phyloP scores from a whole-genome alignment of 2,113 vertebrate genomes.

The Chaetodon trifascialis region DNA sequence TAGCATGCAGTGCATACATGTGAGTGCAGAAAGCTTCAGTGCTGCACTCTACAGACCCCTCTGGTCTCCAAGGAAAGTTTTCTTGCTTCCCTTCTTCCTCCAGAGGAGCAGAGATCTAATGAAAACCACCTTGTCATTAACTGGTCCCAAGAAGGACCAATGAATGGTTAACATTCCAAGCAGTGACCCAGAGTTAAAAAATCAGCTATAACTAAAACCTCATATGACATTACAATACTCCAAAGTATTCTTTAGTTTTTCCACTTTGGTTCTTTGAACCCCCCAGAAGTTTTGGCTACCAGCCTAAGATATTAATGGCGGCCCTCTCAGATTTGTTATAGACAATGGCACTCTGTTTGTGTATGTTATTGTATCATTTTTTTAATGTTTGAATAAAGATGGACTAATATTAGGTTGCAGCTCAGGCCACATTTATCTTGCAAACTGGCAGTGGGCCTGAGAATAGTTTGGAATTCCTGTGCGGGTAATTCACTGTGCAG shows the following conservation, averaged over 20 bases:
- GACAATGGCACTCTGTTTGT: slow-evolving; percentile 65
- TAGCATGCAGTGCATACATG: slow-evolving; percentile 48
- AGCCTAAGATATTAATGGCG: slow-evolving; percentile 61
- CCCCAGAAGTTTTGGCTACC: slow-evolving; percentile 39
- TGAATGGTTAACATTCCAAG: slow-evolving; percentile 67
- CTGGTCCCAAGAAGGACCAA: slow-evolving; percentile 54
- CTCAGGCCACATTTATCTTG: slow-evolving; percentile 52
- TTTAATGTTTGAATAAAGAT: slow-evolving; percentile 36
- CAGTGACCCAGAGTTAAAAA: slow-evolving; percentile 64
- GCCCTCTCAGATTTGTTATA: slow-evolving; percentile 45
- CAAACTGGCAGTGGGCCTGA: slow-evolving; percentile 27
- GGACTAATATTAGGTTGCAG: slow-evolving; percentile 14
- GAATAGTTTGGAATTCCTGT: slow-evolving; percentile 34
- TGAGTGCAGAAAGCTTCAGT: slow-evolving; percentile 32
- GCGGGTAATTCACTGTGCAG: slow-evolving; percentile 35
- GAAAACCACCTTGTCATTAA: slow-evolving; percentile 78
- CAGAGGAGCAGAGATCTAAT: slow-evolving; percentile 70
- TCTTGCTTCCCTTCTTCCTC: slow-evolving; percentile 53
- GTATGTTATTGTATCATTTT: slow-evolving; percentile 51
- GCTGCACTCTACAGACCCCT: slow-evolving; percentile 42
- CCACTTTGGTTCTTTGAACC: slow-evolving; percentile 24
- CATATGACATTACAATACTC: slow-evolving; percentile 56
- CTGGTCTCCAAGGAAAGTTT: slow-evolving; percentile 52
- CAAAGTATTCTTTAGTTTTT: slow-evolving; percentile 51
- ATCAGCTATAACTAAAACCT: slow-evolving; percentile 57